Conservation (phyloP, 2,888 invertebrate species). For the Agrochola litura region DNA sequence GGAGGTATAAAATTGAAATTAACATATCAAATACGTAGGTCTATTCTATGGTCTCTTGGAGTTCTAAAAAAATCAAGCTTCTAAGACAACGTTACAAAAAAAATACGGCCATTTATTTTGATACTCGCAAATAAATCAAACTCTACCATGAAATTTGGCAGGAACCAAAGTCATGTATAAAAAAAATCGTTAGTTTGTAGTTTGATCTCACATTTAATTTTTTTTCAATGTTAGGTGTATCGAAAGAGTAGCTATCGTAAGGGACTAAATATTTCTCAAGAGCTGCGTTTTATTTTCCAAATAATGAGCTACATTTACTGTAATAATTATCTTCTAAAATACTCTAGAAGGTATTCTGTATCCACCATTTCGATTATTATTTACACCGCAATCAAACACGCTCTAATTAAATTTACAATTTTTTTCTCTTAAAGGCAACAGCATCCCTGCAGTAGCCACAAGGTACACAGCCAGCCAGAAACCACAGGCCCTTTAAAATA, state of each 20-base stretch:
- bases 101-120: too few species aligned
- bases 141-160: too few species aligned
- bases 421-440: constrained; percentile 13
- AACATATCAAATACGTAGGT: too few species aligned
- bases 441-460: constrained; percentile 1
- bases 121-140: too few species aligned
- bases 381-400: neutral
- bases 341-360: neutral
- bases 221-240: too few species aligned
- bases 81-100: too few species aligned
- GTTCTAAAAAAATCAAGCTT: too few species aligned
- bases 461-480: constrained; percentile 8
- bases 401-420: neutral
- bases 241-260: neutral
- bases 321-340: neutral
- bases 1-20: too few species aligned
- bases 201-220: too few species aligned
- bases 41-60: too few species aligned
- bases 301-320: neutral
- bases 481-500: constrained; percentile 58
- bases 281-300: neutral
- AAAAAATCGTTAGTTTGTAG: too few species aligned
- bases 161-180: too few species aligned
- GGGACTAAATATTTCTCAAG: neutral
- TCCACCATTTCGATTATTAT: neutral